Percentiles rank a stretch among this genome's conserved stretches.
Evolutionary conservation across 2,113 vertebrate species (phyloP).

Genomic region (Nerophis lumbriciformis): DNA sequence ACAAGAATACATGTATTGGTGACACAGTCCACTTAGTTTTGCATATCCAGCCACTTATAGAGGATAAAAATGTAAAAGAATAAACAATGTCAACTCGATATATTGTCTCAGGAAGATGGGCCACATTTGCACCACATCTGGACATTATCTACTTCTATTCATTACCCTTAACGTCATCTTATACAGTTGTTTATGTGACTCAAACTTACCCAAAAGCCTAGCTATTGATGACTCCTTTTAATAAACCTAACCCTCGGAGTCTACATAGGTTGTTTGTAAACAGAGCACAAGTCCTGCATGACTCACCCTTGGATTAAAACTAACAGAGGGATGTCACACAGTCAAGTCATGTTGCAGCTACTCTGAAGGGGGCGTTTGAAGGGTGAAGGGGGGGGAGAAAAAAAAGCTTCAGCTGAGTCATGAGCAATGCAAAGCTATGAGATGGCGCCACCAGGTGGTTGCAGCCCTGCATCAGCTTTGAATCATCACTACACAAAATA

Average conservation of each 20-base stretch:
- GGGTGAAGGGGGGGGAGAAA: not conserved
- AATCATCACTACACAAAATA: too few relatives aligned
- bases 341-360: conserved; percentile 16
- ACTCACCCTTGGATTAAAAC: conserved; percentile 34
- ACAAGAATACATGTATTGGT: too few relatives aligned
- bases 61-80: not conserved
- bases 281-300: conserved; percentile 24
- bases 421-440: conserved; percentile 24
- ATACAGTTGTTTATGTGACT: conserved; percentile 14
- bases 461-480: not conserved
- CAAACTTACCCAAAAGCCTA: conserved; percentile 5
- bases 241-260: not conserved
- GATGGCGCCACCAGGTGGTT: conserved; percentile 55
- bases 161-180: not conserved
- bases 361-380: conserved; percentile 20
- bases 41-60: too few relatives aligned
- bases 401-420: conserved; percentile 42
- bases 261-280: conserved; percentile 32
- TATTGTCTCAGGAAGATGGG: not conserved
- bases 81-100: not conserved
- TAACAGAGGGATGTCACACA: conserved; percentile 17
- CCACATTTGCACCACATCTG: conserved; percentile 1
- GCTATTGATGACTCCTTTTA: conserved; percentile 35
- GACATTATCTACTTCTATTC: conserved; percentile 3
- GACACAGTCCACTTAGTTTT: too few relatives aligned